These are phyloP conservation scores for Dichetophora obliterata DNA, from an alignment of 2,888 invertebrate genomes.

Conservation along the genomic window DNA sequence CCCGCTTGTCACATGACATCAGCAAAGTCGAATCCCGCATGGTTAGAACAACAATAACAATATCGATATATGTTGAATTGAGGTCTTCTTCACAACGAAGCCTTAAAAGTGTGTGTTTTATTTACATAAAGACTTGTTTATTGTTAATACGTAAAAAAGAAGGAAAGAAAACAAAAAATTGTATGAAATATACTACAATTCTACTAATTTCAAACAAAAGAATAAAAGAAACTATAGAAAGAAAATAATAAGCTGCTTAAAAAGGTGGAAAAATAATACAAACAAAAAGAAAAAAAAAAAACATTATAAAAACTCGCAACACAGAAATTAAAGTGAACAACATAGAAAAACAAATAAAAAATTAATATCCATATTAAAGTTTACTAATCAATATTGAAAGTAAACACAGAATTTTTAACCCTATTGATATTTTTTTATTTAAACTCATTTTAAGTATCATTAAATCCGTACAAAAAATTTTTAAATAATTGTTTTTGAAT, in stretches of 20 bases:
- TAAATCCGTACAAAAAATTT: too few relatives aligned
- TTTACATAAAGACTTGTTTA: not conserved
- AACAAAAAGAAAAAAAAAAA: not conserved
- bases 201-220: not conserved
- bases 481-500: too few relatives aligned
- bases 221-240: too few relatives aligned
- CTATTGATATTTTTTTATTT: too few relatives aligned
- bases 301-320: not conserved
- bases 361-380: too few relatives aligned
- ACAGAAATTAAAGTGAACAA: not conserved
- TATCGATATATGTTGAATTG: not conserved
- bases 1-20: conserved; percentile 3
- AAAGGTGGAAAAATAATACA: not conserved
- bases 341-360: too few relatives aligned
- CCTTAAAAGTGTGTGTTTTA: conserved; percentile 9
- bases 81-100: conserved; percentile 1
- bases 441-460: too few relatives aligned
- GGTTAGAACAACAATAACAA: not conserved
- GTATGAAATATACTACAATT: not conserved
- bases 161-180: not conserved
- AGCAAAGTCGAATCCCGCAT: conserved; percentile 9
- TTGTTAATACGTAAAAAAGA: not conserved
- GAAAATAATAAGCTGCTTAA: not conserved
- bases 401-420: too few relatives aligned
- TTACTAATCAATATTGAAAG: too few relatives aligned